A percentile compares a stretch with the other conserved stretches of the same genome.
phyloP scores from a whole-genome alignment of 2,888 invertebrate species.

The Callimorpha dominula region DNA sequence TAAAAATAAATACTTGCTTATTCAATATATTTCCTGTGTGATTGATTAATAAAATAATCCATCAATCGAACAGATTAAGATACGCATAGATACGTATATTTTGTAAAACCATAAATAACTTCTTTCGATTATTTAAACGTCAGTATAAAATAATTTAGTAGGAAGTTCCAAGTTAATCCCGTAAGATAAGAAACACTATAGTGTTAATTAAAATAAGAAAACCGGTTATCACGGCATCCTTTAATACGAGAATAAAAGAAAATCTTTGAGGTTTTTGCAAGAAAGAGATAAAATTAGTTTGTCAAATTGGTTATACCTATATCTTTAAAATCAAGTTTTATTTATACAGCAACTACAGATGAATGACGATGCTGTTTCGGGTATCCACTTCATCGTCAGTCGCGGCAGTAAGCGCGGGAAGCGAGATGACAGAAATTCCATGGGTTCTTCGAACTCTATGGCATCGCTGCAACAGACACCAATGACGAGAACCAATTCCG shows the following conservation, averaged over 20 bases:
- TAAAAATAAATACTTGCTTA: no score
- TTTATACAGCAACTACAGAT: conserved; percentile 80
- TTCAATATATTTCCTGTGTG: no score
- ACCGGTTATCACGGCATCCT: not conserved
- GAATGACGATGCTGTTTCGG: conserved; percentile 90
- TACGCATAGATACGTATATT: not conserved
- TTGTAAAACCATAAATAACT: not conserved
- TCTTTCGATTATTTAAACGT: not conserved
- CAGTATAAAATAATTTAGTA: not conserved
- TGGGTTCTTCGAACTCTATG: conserved; percentile 83
- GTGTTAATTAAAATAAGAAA: not conserved
- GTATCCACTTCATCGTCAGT: conserved; percentile 90
- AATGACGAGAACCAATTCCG: conserved; percentile 91
- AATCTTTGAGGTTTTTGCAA: not conserved
- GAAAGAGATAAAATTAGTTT: not conserved
- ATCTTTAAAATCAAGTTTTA: conserved; percentile 5
- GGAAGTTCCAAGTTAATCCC: not conserved
- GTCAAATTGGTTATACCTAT: not conserved
- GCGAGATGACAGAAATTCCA: conserved; percentile 77
- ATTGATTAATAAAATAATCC: not conserved
- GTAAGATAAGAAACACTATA: not conserved
- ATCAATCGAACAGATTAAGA: not conserved
- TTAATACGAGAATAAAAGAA: no score
- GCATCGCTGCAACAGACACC: conserved; percentile 89
- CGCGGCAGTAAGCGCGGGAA: conserved; percentile 83